Evolutionary conservation across 2,797 vertebrate genomes (phyloP).

Genomic region (Brotula barbata): DNA sequence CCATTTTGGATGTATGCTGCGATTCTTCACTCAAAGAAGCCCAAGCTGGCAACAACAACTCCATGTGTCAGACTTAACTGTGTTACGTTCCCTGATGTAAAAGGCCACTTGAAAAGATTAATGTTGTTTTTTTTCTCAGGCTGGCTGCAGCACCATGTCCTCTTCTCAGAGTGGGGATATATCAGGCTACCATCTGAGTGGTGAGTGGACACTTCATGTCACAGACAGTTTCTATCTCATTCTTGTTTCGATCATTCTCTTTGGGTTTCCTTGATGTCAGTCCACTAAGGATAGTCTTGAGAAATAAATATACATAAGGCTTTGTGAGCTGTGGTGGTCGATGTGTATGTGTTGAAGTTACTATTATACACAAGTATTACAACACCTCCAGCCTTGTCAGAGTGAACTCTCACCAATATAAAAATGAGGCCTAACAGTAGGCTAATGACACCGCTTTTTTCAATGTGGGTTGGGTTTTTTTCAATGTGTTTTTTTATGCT

Average conservation of each 20-base stretch:
- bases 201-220: conserved; percentile 66
- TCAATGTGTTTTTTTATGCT: conserved; percentile 2
- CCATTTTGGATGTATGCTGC: not conserved
- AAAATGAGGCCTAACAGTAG: not conserved
- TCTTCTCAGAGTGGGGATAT: conserved; percentile 76
- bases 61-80: not conserved
- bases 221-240: not conserved
- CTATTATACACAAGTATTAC: not conserved
- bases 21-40: not conserved
- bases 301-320: no score
- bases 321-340: not conserved
- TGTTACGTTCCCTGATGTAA: conserved; percentile 6
- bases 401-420: not conserved
- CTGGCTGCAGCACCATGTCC: conserved; percentile 81
- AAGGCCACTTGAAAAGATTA: conserved; percentile 9
- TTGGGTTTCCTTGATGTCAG: no score
- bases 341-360: conserved; percentile 5
- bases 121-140: conserved; percentile 51
- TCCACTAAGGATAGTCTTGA: no score
- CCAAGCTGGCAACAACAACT: not conserved
- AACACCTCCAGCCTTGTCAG: not conserved
- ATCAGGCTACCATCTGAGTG: conserved; percentile 82
- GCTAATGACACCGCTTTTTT: no score
- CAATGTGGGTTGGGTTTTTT: no score
- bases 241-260: no score